These are phyloP conservation scores for Lottia scabra DNA, from an alignment of 2,888 invertebrate genomes.

Conservation along the genomic window DNA sequence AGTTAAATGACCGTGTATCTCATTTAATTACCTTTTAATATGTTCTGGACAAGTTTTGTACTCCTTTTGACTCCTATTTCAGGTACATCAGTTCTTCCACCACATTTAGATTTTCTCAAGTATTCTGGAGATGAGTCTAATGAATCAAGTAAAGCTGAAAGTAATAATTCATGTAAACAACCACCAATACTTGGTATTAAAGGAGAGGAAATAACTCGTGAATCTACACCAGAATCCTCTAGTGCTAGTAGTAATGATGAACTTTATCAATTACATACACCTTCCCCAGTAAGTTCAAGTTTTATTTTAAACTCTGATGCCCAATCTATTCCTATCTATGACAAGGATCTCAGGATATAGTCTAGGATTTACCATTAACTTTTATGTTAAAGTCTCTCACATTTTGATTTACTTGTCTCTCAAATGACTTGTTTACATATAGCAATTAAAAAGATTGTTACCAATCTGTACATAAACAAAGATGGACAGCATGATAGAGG, in stretches of 20 bases:
- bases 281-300: conserved; percentile 19
- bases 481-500: no score
- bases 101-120: conserved; percentile 77
- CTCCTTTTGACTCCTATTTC: conserved; percentile 20
- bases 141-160: conserved; percentile 18
- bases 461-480: no score
- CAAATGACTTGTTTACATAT: no score
- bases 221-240: conserved; percentile 57
- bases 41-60: background rate
- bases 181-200: background rate
- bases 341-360: no score
- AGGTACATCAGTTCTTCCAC: conserved; percentile 80
- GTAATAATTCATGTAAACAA: background rate
- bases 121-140: conserved; percentile 42
- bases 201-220: conserved; percentile 36
- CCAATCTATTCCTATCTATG: no score
- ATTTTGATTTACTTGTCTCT: no score
- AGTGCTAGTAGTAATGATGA: conserved; percentile 56
- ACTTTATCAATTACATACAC: conserved; percentile 22
- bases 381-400: no score
- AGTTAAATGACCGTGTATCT: no score
- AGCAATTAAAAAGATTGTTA: no score
- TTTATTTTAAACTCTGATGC: no score
- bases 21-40: background rate
- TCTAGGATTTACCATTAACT: no score